Evolutionary conservation across 2,888 invertebrate genomes (phyloP), one percentile per base, ranked within the genome.

Genomic region (Platerodrilus igneus): DNA sequence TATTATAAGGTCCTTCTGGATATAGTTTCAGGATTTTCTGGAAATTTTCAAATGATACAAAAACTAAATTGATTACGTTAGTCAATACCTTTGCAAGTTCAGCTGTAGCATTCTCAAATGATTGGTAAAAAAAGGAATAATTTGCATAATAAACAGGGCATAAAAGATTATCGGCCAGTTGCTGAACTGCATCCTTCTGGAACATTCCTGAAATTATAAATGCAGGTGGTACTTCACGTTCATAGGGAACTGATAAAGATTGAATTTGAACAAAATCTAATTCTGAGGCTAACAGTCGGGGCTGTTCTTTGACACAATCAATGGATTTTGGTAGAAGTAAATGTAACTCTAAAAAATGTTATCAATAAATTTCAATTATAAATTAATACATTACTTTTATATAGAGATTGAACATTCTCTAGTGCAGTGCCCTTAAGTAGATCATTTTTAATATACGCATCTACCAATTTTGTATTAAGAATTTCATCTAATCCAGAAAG

Each of bases 1-100:
- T 64, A 47, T 81, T 78, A 69, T 86, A 93, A 1, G 77, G 75
- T 18, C 79, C 75, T 10, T 73, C 72, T 0, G 76, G 77, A 6
- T 75, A 69, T n/a, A 81, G 60, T 7, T 74, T 70, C 37, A 75
- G 70, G 6, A 84, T 73, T 51, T 77, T 69, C 83, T 86, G 58
- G 18, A 71, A 67, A n/a, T n/a, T n/a, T n/a, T 9, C 15, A 3
- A 14, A 9, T 20, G 13, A 15, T 20, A 29, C 8, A 27, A n/a
- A 3, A 7, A 33, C 14, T 21, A 19, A 6, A 31, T 8, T 9
- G 31, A 9, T 22, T 11, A 20, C 8, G 10, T 37, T 9, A 9
- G 5, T 21, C 34, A 20, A 21, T 57, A 64, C 66, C 47, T 57
- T 49, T 3, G 58, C 63, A 22, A 62, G 58, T 10, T 51, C 53